Evolutionary conservation across 2,797 vertebrate genomes (phyloP).

Genomic region (Pantherophis alleghaniensis): DNA sequence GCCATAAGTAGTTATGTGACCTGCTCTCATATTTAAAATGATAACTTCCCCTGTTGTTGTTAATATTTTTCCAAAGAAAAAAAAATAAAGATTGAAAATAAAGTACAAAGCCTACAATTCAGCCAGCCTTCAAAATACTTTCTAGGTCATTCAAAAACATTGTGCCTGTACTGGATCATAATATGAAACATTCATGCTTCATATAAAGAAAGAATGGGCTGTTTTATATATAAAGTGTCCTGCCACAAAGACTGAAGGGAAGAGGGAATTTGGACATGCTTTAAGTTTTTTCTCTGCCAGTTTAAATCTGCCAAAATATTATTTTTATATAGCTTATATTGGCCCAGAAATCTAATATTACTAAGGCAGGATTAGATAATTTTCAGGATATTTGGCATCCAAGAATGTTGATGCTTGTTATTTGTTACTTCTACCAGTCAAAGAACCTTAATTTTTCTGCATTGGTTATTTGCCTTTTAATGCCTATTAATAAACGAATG

Average conservation of each 20-base stretch:
- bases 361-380: background rate
- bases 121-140: background rate
- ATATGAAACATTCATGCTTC: background rate
- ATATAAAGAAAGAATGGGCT: background rate
- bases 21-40: conserved; percentile 37
- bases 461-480: background rate
- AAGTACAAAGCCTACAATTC: background rate
- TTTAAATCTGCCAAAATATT: background rate
- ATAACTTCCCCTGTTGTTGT: conserved; percentile 34
- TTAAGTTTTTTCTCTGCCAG: too few species aligned
- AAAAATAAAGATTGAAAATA: background rate
- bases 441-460: background rate
- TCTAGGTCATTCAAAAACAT: conserved; percentile 1
- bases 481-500: background rate
- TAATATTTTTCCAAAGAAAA: background rate
- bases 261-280: background rate
- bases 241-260: background rate
- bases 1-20: conserved; percentile 26
- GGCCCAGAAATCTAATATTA: background rate
- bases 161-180: background rate
- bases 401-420: background rate
- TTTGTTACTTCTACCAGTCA: background rate
- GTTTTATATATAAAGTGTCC: background rate
- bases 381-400: background rate
- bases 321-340: background rate